Evolutionary conservation across 2,797 vertebrate species (phyloP).

Genomic region (Crenichthys baileyi): DNA sequence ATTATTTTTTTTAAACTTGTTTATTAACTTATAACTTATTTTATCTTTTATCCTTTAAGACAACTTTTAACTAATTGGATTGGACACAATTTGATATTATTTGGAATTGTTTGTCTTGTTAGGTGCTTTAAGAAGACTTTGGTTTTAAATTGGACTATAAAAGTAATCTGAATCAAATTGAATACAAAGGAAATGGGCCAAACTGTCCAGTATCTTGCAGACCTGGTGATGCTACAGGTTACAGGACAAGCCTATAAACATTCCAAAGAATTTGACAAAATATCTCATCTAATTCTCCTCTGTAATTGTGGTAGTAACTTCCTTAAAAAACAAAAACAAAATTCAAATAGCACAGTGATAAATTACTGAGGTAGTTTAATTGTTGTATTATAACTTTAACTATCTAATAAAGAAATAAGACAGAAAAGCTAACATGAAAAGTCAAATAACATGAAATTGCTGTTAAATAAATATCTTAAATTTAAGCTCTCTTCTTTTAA

Average conservation of each 20-base stretch:
- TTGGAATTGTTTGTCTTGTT: neutral
- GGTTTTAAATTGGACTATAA: neutral
- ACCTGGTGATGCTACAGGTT: neutral
- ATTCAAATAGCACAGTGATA: neutral
- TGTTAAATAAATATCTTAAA: slow-evolving; percentile 8
- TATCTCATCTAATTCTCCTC: neutral
- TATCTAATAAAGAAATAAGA: neutral
- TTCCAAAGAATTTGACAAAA: neutral
- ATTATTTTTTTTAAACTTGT: neutral
- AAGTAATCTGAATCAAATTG: neutral
- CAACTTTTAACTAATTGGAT: neutral
- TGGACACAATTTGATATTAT: neutral
- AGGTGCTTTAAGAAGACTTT: neutral
- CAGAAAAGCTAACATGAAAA: neutral
- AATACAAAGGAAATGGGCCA: neutral
- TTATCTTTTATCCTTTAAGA: too few relatives aligned
- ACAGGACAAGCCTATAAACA: neutral
- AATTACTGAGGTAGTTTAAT: neutral
- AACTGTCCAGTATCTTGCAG: neutral
- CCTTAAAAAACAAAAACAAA: neutral
- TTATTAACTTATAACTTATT: too few relatives aligned
- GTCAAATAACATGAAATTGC: neutral
- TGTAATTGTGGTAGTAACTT: neutral
- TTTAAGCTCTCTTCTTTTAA: neutral
- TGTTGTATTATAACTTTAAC: neutral